Evolutionary conservation across 2,113 vertebrate species (phyloP).

Genomic region (Colius striatus): DNA sequence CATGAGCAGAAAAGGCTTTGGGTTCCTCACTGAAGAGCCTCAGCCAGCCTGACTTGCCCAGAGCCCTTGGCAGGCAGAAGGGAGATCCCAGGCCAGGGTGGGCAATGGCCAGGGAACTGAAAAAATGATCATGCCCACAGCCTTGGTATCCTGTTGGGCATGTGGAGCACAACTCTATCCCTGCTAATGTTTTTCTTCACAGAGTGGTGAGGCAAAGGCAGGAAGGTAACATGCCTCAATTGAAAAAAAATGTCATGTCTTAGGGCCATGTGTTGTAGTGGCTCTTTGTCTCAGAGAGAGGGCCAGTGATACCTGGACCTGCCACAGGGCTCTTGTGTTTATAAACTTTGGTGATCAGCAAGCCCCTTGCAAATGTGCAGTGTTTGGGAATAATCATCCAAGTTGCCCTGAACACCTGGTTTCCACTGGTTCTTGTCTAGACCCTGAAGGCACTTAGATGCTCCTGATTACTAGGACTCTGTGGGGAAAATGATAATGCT

Average conservation of each 20-base stretch:
- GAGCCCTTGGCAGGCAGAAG: neutral
- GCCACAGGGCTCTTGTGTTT: neutral
- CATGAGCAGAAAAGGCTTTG: neutral
- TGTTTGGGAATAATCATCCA: neutral
- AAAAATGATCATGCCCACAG: neutral
- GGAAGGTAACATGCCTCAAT: neutral
- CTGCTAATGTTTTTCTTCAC: neutral
- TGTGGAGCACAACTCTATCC: neutral
- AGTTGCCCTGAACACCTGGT: neutral
- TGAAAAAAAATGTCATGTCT: neutral
- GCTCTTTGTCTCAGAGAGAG: neutral
- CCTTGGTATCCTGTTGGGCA: fast-evolving
- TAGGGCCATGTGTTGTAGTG: neutral
- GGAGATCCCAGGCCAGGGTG: neutral
- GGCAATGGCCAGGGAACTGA: neutral
- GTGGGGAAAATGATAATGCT: neutral
- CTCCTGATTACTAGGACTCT: neutral
- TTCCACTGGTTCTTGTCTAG: neutral
- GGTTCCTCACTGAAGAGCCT: neutral
- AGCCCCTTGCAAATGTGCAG: neutral
- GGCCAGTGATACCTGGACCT: neutral
- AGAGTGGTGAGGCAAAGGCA: neutral
- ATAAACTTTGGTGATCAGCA: neutral
- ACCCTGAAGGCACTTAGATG: neutral
- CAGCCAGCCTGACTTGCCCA: neutral